A percentile compares a stretch with the other conserved stretches of the same genome.
Conservation (phyloP, 2,113 vertebrate genomes). For the Tyrannus savana region DNA sequence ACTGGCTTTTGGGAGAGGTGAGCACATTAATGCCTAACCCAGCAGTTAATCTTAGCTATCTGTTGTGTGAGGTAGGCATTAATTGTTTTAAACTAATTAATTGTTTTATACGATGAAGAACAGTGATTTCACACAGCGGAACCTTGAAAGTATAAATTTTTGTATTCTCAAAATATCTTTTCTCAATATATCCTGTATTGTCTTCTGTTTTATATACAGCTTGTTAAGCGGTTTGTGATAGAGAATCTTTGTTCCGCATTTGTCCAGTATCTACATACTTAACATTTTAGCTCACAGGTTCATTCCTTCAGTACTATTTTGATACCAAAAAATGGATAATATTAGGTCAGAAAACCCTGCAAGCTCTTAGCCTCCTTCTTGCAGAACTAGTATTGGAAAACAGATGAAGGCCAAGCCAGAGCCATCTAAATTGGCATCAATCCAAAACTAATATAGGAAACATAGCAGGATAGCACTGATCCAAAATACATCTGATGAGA, state of each 20-base stretch:
- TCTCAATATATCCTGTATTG: not conserved
- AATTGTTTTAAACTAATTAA: not conserved
- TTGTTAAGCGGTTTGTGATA: not conserved
- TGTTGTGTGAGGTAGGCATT: not conserved
- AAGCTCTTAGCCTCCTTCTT: not conserved
- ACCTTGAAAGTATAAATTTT: not conserved
- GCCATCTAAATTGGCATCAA: not conserved
- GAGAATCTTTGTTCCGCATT: not conserved
- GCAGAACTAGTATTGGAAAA: not conserved
- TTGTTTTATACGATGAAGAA: not conserved
- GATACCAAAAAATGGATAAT: not conserved
- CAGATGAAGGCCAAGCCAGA: not conserved
- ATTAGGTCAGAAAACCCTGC: not conserved
- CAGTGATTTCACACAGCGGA: not conserved
- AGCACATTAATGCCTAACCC: not conserved
- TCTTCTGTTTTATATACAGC: not conserved
- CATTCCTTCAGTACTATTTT: not conserved
- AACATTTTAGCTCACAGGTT: not conserved
- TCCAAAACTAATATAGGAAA: not conserved
- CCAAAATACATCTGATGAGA: not conserved
- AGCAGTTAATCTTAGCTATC: not conserved
- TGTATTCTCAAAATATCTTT: not conserved
- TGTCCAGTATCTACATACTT: not conserved
- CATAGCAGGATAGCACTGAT: not conserved
- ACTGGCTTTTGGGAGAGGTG: not conserved